Conservation (phyloP, 2,888 invertebrate genomes). For the Tenthredo distinguenda region DNA sequence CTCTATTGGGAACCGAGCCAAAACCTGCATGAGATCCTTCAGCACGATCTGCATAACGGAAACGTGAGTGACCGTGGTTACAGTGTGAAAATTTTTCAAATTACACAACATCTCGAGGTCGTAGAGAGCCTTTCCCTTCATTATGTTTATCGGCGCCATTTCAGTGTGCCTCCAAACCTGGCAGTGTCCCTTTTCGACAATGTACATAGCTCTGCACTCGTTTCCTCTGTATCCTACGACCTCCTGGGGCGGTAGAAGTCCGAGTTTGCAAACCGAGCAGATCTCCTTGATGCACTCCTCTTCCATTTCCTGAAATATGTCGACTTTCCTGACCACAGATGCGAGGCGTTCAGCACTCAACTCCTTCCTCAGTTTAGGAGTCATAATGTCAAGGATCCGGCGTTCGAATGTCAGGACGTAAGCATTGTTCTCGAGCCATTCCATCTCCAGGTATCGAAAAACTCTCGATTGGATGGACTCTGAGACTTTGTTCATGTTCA, state of each 20-base stretch:
- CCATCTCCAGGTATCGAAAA: slow-evolving; percentile 61
- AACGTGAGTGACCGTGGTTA: slow-evolving; percentile 35
- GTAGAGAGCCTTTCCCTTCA: background rate
- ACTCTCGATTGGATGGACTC: slow-evolving; percentile 58
- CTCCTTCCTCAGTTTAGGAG: background rate
- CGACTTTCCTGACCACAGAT: slow-evolving; percentile 3
- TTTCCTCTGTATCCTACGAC: slow-evolving; percentile 62
- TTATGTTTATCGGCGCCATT: background rate
- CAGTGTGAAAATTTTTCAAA: slow-evolving; percentile 21
- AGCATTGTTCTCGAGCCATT: slow-evolving; percentile 62
- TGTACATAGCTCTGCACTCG: slow-evolving; percentile 60
- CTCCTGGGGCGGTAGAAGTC: slow-evolving; percentile 62
- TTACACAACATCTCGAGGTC: slow-evolving; percentile 32
- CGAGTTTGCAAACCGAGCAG: slow-evolving; percentile 49
- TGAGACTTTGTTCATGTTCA: slow-evolving; percentile 60
- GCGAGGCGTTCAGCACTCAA: background rate
- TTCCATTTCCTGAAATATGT: background rate
- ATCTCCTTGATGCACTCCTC: slow-evolving; percentile 27
- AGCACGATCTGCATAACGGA: background rate
- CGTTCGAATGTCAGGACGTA: slow-evolving; percentile 21
- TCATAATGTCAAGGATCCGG: background rate
- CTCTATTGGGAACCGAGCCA: slow-evolving; percentile 20
- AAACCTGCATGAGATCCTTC: slow-evolving; percentile 26
- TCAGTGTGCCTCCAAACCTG: slow-evolving; percentile 54
- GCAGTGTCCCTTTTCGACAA: slow-evolving; percentile 64